Conservation (phyloP, 2,797 vertebrate species). For the Numenius phaeopus region DNA sequence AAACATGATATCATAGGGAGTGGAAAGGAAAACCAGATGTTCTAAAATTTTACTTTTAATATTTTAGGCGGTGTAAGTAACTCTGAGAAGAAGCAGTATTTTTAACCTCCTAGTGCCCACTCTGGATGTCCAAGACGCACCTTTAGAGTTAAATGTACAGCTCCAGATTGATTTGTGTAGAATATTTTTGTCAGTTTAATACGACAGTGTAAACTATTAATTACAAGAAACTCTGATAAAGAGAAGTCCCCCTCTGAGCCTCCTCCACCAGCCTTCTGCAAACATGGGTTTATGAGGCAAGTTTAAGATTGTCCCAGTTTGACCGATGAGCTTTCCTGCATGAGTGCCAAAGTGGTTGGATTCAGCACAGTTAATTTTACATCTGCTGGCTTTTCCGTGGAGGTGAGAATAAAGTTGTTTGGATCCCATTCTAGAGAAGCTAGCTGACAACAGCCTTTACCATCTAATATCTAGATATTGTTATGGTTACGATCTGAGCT, state of each 20-base stretch:
- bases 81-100: neutral
- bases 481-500: neutral
- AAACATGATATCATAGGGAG: conserved; percentile 68
- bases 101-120: conserved; percentile 2
- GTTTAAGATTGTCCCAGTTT: neutral
- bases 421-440: neutral
- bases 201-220: neutral
- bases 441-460: conserved; percentile 3
- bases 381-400: conserved; percentile 25
- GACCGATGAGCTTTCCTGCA: neutral
- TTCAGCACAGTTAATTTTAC: neutral
- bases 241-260: neutral
- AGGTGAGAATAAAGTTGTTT: conserved; percentile 41
- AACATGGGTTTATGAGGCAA: neutral
- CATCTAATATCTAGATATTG: neutral
- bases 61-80: neutral
- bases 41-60: conserved; percentile 28
- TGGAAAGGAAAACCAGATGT: conserved; percentile 72
- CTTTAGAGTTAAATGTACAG: neutral
- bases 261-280: neutral
- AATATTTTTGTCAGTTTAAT: neutral
- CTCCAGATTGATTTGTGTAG: neutral
- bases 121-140: no score
- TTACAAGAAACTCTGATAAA: neutral
- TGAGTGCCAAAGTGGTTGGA: neutral